A percentile compares a stretch with the other conserved stretches of the same genome.
phyloP scores from a whole-genome alignment of 2,888 invertebrate genomes.

The Stenotaenia linearis region DNA sequence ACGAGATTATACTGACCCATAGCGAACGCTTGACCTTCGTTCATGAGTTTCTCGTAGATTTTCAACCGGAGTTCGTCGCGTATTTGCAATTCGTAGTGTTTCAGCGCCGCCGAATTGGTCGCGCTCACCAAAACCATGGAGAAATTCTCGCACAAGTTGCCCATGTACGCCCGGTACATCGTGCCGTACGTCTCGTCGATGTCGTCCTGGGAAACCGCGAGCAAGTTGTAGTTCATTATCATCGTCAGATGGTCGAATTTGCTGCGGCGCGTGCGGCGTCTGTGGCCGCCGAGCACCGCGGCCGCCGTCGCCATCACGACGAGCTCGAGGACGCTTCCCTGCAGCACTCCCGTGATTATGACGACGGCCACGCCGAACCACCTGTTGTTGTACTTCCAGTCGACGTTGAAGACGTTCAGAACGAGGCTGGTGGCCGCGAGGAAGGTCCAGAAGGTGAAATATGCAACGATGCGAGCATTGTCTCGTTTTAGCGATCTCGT shows the following conservation, averaged over 20 bases:
- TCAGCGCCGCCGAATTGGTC: constrained; percentile 33
- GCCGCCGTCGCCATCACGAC: constrained; percentile 36
- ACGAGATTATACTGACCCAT: constrained; percentile 30
- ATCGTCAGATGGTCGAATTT: constrained; percentile 35
- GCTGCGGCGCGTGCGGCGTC: constrained; percentile 30
- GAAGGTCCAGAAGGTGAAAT: constrained; percentile 33
- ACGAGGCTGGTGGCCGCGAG: constrained; percentile 30
- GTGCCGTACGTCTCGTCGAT: constrained; percentile 35
- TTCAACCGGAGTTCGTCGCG: constrained; percentile 32
- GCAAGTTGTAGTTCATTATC: constrained; percentile 35
- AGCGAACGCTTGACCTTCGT: constrained; percentile 35
- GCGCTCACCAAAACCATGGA: constrained; percentile 36
- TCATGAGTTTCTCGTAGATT: constrained; percentile 35
- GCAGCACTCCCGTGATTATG: constrained; percentile 33
- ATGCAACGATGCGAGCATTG: constrained; percentile 9
- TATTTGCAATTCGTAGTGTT: constrained; percentile 34
- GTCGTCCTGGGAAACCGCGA: constrained; percentile 35
- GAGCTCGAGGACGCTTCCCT: constrained; percentile 36
- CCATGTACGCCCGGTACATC: constrained; percentile 36
- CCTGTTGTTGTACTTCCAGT: constrained; percentile 34
- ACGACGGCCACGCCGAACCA: constrained; percentile 35
- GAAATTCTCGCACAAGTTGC: constrained; percentile 33
- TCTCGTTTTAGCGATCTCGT: constrained; percentile 13
- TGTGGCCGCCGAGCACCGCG: constrained; percentile 35
- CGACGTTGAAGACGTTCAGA: constrained; percentile 35